These are phyloP conservation scores for Petrocephalus zakoni DNA, from an alignment of 2,113 vertebrate species.

Conservation along the genomic window DNA sequence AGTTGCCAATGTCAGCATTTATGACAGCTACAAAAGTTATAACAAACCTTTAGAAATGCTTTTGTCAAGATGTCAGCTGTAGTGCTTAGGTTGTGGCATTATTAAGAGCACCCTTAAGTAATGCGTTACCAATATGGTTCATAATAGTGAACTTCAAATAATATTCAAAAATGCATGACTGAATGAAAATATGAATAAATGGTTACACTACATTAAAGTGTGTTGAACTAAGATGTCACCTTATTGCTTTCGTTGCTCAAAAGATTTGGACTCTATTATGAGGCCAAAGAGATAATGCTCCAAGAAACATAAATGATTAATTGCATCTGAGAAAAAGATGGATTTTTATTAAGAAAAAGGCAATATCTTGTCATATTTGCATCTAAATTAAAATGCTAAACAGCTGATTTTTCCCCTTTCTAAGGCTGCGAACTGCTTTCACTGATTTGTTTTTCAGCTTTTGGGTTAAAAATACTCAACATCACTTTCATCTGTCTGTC, in stretches of 20 bases:
- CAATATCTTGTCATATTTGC: conserved; percentile 40
- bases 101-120: too few species aligned
- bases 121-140: too few species aligned
- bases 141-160: background rate
- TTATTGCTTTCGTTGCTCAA: background rate
- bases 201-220: background rate
- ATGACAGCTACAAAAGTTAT: too few species aligned
- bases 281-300: conserved; percentile 15
- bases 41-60: too few species aligned
- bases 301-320: conserved; percentile 35
- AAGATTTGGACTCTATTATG: conserved; percentile 34
- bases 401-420: conserved; percentile 24
- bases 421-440: conserved; percentile 1
- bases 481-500: background rate
- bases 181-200: background rate
- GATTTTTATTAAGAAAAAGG: conserved; percentile 41
- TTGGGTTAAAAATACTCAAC: conserved; percentile 1
- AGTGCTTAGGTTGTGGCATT: too few species aligned
- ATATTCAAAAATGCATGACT: background rate
- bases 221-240: background rate
- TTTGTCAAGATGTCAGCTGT: too few species aligned
- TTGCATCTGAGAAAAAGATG: conserved; percentile 30
- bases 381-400: conserved; percentile 41
- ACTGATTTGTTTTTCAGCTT: conserved; percentile 6
- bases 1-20: too few species aligned